These are phyloP conservation scores for Bettongia penicillata DNA, from an alignment of 2,113 vertebrate genomes.

Conservation along the genomic window DNA sequence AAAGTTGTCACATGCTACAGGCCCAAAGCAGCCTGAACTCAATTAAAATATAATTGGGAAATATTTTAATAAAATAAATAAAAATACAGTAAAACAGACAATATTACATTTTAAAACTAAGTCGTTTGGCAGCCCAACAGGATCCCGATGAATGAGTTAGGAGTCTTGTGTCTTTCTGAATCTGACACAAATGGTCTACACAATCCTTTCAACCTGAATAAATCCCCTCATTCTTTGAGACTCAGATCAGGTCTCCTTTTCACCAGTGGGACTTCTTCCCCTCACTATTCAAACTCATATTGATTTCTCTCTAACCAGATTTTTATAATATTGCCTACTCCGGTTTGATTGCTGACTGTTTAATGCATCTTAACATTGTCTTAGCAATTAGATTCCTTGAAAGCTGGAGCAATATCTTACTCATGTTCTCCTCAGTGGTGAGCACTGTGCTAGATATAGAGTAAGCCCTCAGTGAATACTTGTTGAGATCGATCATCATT, in stretches of 20 bases:
- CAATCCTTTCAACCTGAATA: not conserved
- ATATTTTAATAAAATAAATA: not conserved
- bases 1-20: not conserved
- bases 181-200: not conserved
- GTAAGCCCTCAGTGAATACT: not conserved
- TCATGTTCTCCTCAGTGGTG: not conserved
- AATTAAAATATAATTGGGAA: too few species aligned
- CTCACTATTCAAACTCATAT: not conserved
- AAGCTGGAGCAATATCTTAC: not conserved
- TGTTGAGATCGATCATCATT: not conserved
- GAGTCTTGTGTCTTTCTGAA: too few species aligned
- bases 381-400: not conserved
- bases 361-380: not conserved
- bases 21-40: not conserved
- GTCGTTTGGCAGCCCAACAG: too few species aligned
- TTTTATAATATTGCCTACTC: not conserved
- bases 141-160: too few species aligned
- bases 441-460: not conserved
- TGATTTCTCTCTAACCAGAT: not conserved
- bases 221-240: not conserved
- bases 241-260: not conserved
- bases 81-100: not conserved
- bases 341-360: not conserved
- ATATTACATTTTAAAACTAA: not conserved
- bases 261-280: not conserved